Base-by-base conservation (phyloP, 2,113 vertebrate genomes). In the Tetraodon nigroviridis region DNA sequence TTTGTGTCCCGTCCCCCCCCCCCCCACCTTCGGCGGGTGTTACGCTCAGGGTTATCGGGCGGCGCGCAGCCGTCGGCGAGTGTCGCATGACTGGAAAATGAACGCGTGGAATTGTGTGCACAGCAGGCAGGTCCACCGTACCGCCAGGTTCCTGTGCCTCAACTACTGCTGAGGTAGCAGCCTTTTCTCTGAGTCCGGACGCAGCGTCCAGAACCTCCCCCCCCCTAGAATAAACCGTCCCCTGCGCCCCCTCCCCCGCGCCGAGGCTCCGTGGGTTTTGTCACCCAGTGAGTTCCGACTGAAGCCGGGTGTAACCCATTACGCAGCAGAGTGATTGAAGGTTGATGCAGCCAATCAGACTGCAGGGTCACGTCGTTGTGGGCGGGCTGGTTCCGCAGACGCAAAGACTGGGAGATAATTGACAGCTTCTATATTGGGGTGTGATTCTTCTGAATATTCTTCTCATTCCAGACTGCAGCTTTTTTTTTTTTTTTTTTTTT, bases 251-350 rank as follows among this genome's bases (percentile, higher is more conserved):
- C 19, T 32, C 51, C 70, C 58, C 55, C 46, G 27, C 64, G 12
- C 49, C 51, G 12, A 40, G 64, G 68, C 73, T 59, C 51, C 48
- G 17, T 55, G 65, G 69, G 64, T 64, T 79, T 81, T 79, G 84
- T 87, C 83, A 87, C 88, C 86, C 88, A 84, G 83, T 79, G 84
- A 83, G 84, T 76, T 55, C 71, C 61, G 71, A 58, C 70, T 73
- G 72, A 76, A 87, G 77, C 80, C 89, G 89, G 90, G 90, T 90
- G 90, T 90, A 78, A 75, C 78, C 85, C 64, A 70, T 79, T 73
- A 72, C n/a, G 49, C 49, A 75, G 60, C 62, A 19, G 37, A 6
- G 55, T 84, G 84, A 86, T 60, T 71, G 88, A 90, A 49, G 75
- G 72, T 19, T 61, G 29, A 3, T 12, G 5, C 58, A 56, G 71